Evolutionary conservation across 2,113 vertebrate species (phyloP).

Genomic region (Fregetta grallaria): DNA sequence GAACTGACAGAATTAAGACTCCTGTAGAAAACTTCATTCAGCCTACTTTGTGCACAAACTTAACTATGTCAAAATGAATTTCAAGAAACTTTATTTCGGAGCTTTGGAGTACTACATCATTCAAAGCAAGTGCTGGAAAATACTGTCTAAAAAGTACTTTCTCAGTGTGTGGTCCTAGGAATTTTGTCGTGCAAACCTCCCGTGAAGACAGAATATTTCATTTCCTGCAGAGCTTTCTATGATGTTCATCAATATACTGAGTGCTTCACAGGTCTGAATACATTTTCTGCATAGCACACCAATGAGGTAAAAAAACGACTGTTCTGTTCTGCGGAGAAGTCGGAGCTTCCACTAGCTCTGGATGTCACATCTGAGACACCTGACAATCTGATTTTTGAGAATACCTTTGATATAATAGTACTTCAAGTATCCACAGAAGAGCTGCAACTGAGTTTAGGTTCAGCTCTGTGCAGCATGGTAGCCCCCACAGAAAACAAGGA

Average conservation of each 20-base stretch:
- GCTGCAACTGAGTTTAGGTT: not conserved
- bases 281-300: not conserved
- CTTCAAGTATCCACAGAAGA: not conserved
- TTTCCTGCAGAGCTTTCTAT: not conserved
- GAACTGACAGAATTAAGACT: not conserved
- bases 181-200: not conserved
- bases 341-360: not conserved
- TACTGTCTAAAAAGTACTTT: not conserved
- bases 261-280: not conserved
- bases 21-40: not conserved
- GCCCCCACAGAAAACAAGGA: not conserved
- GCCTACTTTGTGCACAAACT: not conserved
- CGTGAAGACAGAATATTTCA: constrained; percentile 4
- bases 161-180: not conserved
- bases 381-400: not conserved
- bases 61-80: not conserved
- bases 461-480: rapidly evolving
- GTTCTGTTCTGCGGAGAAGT: not conserved
- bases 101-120: not conserved
- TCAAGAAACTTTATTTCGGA: not conserved
- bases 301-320: not conserved
- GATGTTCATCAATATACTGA: not conserved
- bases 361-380: not conserved
- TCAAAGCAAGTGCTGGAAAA: not conserved
- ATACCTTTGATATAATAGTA: not conserved